Evolutionary conservation across 1,140 invertebrate genomes (phyloP).

Genomic region (Catajapyx aquilonaris): DNA sequence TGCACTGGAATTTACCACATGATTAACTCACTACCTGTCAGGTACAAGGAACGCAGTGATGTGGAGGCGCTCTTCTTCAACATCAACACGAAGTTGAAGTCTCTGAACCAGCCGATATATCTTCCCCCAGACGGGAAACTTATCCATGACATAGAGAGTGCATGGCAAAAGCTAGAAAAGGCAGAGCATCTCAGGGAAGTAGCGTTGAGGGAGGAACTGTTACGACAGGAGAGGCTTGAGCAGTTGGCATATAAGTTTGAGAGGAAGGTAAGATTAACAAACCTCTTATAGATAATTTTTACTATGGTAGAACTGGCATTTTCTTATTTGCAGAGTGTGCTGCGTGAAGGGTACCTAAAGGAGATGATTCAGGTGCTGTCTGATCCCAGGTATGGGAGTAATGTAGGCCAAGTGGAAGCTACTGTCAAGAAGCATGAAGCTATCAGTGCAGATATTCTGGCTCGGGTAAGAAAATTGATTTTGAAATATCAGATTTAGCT

Average conservation of each 20-base stretch:
- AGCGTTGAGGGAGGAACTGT: constrained; percentile 70
- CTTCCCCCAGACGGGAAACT: constrained; percentile 74
- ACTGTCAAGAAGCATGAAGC: constrained; percentile 97
- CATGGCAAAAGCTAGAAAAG: constrained; percentile 80
- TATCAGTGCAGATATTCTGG: constrained; percentile 88
- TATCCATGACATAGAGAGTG: constrained; percentile 78
- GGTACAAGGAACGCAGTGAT: constrained; percentile 88
- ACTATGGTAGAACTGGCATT: constrained; percentile 4
- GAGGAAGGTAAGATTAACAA: constrained; percentile 62
- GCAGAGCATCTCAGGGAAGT: constrained; percentile 88
- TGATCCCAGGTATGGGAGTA: constrained; percentile 77
- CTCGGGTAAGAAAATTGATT: constrained; percentile 42
- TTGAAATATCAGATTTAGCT: too few species aligned
- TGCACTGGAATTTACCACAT: constrained; percentile 4
- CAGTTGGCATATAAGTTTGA: constrained; percentile 92
- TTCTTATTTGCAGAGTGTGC: constrained; percentile 39
- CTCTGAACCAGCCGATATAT: constrained; percentile 73
- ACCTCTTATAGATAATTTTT: background rate
- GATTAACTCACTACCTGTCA: constrained; percentile 16
- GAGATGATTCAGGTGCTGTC: constrained; percentile 94
- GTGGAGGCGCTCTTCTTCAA: constrained; percentile 92
- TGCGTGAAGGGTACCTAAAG: constrained; percentile 83
- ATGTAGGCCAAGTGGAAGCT: constrained; percentile 82
- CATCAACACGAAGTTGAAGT: constrained; percentile 89
- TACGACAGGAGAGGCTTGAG: constrained; percentile 82